A percentile compares a stretch with the other conserved stretches of the same genome.
These are phyloP conservation scores for Cebidichthys violaceus DNA, from an alignment of 2,113 vertebrate genomes.

Conservation along the genomic window DNA sequence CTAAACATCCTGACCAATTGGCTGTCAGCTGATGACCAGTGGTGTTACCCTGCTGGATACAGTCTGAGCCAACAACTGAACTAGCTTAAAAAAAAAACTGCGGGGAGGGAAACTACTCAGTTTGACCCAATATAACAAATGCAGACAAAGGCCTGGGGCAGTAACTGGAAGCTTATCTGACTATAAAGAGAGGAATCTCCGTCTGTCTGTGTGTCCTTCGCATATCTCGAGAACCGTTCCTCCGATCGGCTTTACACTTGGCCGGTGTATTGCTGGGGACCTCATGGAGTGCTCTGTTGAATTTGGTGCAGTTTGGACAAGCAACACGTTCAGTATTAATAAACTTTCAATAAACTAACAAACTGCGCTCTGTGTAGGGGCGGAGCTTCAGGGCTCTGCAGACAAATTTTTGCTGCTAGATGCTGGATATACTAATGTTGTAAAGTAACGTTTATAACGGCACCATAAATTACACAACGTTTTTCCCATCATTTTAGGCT, in stretches of 20 bases:
- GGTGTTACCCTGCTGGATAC: slow-evolving; percentile 72
- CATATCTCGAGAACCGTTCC: neutral
- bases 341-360: neutral
- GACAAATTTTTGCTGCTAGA: neutral
- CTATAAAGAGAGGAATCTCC: too few relatives aligned
- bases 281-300: neutral
- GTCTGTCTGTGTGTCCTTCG: neutral
- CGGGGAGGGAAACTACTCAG: neutral
- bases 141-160: neutral
- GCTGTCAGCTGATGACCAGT: slow-evolving; percentile 51
- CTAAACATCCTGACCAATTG: slow-evolving; percentile 62
- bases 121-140: neutral
- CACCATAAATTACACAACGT: neutral
- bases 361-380: neutral
- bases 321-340: neutral
- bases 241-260: neutral
- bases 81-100: neutral
- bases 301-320: neutral
- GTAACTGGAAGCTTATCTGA: neutral
- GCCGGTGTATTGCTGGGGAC: neutral
- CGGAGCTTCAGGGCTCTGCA: neutral
- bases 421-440: neutral
- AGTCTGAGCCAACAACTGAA: slow-evolving; percentile 27
- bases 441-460: too few relatives aligned
- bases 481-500: too few relatives aligned